phyloP scores from a whole-genome alignment of 35 echinoderm and acorn worm species.

The Chiridota heheva region DNA sequence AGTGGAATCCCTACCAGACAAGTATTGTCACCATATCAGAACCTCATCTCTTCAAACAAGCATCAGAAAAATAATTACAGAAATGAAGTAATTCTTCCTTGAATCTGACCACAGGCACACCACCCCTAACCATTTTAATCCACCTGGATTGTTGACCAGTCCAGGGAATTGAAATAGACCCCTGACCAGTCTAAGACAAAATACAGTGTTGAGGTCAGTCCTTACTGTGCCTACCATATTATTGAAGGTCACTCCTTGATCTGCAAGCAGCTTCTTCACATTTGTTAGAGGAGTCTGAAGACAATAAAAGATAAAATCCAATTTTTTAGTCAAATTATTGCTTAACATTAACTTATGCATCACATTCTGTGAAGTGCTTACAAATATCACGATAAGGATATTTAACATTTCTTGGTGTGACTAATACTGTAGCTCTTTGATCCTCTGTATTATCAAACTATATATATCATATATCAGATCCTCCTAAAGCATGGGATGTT shows the following conservation, averaged over 20 bases:
- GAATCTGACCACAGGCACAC: not conserved
- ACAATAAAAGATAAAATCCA: not conserved
- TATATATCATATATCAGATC: not conserved
- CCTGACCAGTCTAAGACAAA: no score
- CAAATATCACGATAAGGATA: not conserved
- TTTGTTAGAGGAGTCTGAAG: constrained; percentile 86
- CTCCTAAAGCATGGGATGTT: no score
- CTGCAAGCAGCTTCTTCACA: constrained; percentile 73
- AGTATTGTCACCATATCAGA: no score
- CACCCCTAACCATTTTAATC: no score
- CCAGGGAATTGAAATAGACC: no score
- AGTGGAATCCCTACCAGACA: no score
- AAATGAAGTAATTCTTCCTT: not conserved
- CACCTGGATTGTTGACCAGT: no score
- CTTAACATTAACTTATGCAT: not conserved
- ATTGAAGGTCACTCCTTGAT: constrained; percentile 88
- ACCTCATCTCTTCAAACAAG: not conserved
- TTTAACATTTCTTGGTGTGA: not conserved
- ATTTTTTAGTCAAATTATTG: no score
- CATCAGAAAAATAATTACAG: not conserved
- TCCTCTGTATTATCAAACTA: not conserved
- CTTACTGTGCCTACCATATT: constrained; percentile 73
- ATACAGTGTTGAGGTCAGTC: not conserved
- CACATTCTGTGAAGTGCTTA: not conserved
- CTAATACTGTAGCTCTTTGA: not conserved